phyloP scores from a whole-genome alignment of 2,888 invertebrate genomes.

The Callyntrura guangdongensis region DNA sequence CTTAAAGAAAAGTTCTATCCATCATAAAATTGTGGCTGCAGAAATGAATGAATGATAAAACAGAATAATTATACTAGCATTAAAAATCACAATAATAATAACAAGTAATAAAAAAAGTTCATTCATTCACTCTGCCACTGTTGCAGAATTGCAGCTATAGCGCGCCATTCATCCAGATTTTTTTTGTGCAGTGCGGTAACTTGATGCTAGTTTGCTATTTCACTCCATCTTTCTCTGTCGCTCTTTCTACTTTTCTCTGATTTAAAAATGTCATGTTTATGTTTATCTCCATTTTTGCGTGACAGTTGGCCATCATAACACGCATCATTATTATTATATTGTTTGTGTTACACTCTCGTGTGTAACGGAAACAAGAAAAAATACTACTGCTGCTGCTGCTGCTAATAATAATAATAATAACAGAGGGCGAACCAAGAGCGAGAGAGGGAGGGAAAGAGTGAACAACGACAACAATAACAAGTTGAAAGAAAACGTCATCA shows the following conservation, averaged over 20 bases:
- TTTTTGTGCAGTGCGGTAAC: too few species aligned
- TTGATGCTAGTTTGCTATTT: not conserved
- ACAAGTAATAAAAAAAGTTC: constrained; percentile 24
- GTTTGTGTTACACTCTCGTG: not conserved
- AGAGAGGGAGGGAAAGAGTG: not conserved
- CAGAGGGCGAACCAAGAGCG: not conserved
- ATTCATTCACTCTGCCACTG: not conserved
- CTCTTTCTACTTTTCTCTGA: not conserved
- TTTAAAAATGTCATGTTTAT: constrained; percentile 45
- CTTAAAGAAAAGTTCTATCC: not conserved
- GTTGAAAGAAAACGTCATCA: not conserved
- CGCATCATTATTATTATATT: not conserved
- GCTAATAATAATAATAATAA: not conserved
- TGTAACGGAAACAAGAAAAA: not conserved
- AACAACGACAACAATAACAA: not conserved
- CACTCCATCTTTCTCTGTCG: not conserved
- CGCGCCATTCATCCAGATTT: not conserved
- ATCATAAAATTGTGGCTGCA: not conserved
- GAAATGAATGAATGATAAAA: not conserved
- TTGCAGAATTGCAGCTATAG: not conserved
- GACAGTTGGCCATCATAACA: constrained; percentile 51
- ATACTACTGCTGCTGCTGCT: not conserved
- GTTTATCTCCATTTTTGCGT: constrained; percentile 43
- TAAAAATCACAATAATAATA: not conserved
- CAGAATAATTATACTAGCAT: not conserved